These are phyloP conservation scores for Cotesia glomerata DNA, from an alignment of 1,140 invertebrate species.

Conservation along the genomic window DNA sequence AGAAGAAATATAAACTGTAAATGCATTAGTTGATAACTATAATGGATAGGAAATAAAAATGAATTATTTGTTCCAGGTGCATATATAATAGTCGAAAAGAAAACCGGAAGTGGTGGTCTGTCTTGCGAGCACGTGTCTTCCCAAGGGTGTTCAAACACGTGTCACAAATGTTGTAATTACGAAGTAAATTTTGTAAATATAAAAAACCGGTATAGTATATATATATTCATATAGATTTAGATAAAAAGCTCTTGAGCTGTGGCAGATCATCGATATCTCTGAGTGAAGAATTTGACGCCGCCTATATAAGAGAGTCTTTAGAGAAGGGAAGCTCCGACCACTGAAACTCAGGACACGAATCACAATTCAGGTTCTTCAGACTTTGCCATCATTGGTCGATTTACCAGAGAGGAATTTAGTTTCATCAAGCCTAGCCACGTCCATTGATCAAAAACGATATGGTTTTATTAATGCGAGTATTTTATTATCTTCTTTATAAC, in stretches of 20 bases:
- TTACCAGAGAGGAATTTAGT: constrained; percentile 16
- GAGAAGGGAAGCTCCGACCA: constrained; percentile 41
- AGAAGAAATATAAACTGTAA: too few species aligned
- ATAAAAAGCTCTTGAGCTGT: not conserved
- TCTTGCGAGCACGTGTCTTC: not conserved
- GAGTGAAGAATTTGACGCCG: constrained; percentile 37
- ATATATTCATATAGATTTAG: too few species aligned
- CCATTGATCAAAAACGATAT: constrained; percentile 7
- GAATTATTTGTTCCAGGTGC: constrained; percentile 6
- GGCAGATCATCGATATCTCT: constrained; percentile 21
- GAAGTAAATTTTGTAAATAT: not conserved
- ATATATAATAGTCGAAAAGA: not conserved
- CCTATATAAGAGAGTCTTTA: constrained; percentile 30
- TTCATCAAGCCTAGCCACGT: not conserved
- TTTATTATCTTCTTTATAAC: too few species aligned
- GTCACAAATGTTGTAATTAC: not conserved
- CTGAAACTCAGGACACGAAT: constrained; percentile 43
- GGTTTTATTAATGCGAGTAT: not conserved
- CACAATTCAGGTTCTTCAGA: constrained; percentile 38
- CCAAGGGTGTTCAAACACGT: not conserved
- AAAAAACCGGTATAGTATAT: too few species aligned
- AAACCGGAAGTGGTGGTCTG: constrained; percentile 10
- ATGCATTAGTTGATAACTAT: not conserved
- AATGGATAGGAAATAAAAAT: too few species aligned
- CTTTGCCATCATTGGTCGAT: constrained; percentile 41